Conservation (phyloP, 92 coral and sea anemone species). For the Muricea muricata region DNA sequence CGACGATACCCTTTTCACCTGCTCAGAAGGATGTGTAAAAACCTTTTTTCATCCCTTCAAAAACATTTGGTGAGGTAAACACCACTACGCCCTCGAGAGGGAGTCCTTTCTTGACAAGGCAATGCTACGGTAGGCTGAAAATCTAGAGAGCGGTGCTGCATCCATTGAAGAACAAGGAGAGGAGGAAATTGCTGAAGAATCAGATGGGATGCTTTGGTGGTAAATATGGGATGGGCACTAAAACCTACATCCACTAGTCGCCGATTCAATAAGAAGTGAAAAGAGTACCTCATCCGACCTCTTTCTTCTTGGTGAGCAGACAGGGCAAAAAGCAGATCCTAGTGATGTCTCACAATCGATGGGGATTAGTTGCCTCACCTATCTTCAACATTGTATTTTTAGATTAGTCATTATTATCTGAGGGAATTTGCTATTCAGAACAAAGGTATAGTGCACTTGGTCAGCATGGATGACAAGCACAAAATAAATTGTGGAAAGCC, state of each 20-base stretch:
- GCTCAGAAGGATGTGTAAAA: constrained; percentile 51
- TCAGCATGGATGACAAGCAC: constrained; percentile 43
- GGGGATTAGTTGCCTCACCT: too few relatives aligned
- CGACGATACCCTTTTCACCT: constrained; percentile 44
- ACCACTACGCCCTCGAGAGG: constrained; percentile 55
- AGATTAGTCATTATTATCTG: constrained; percentile 34
- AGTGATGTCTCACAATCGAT: not conserved
- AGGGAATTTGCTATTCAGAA: constrained; percentile 28
- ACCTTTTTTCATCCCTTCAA: constrained; percentile 51
- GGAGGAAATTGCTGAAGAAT: not conserved
- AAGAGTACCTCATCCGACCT: not conserved
- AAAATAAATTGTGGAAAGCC: constrained; percentile 36
- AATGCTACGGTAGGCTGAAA: constrained; percentile 51
- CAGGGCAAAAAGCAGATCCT: not conserved
- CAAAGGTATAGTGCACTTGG: constrained; percentile 21
- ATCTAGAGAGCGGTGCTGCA: constrained; percentile 55
- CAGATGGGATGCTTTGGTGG: not conserved
- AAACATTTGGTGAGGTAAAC: constrained; percentile 62
- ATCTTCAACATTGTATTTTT: too few relatives aligned
- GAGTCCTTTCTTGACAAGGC: constrained; percentile 65
- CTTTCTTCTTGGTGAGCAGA: not conserved
- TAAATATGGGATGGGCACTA: not conserved
- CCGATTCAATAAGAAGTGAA: not conserved
- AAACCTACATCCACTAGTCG: not conserved
- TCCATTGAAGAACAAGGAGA: not conserved